These are phyloP conservation scores for Heterohyrax brucei DNA, from an alignment of 2,797 vertebrate genomes.

Conservation along the genomic window DNA sequence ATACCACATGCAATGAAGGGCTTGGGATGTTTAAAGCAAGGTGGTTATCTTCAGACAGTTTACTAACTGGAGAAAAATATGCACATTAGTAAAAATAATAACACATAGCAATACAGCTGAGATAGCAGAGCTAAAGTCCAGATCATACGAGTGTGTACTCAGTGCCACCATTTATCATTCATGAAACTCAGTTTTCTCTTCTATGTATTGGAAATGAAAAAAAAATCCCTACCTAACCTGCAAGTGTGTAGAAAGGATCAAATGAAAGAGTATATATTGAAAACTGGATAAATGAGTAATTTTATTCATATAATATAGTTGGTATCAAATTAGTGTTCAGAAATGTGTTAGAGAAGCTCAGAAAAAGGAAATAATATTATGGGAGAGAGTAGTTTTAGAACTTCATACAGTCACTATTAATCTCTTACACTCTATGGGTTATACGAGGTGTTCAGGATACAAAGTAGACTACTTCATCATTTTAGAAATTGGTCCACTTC, in stretches of 20 bases:
- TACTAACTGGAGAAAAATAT: background rate
- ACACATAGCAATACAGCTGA: background rate
- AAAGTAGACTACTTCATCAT: background rate
- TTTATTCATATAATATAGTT: constrained; percentile 28
- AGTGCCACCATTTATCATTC: background rate
- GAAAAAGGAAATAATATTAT: background rate
- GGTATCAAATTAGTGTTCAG: background rate
- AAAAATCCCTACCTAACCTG: background rate
- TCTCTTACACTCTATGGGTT: background rate
- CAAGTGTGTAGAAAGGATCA: constrained; percentile 16
- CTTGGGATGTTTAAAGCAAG: background rate
- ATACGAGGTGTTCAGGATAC: background rate
- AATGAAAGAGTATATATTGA: background rate
- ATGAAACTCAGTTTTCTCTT: background rate
- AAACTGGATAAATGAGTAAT: constrained; percentile 48
- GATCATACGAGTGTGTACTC: background rate
- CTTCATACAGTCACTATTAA: background rate
- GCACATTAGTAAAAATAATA: background rate
- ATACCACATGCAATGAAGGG: background rate
- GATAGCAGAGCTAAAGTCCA: background rate
- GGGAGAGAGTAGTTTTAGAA: background rate
- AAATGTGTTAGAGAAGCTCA: background rate
- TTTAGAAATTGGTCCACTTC: background rate
- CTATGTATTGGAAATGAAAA: too few relatives aligned
- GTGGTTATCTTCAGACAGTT: background rate